phyloP scores from a whole-genome alignment of 2,888 invertebrate genomes.

The Hermaeophaga mercurialis region DNA sequence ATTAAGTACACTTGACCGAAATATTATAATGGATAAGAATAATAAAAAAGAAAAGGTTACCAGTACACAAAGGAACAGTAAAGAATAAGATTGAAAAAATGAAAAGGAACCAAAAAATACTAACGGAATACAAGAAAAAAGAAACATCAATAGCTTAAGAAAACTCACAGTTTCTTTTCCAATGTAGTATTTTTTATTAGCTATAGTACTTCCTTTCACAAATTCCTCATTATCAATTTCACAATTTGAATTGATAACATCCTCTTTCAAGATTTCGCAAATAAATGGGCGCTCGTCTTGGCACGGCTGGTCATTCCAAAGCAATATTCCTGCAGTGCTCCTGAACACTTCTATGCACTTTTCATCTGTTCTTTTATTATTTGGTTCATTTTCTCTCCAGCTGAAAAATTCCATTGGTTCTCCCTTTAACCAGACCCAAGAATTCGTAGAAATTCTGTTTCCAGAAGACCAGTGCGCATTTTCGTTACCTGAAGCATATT shows the following conservation, averaged over 20 bases:
- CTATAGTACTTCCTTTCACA: neutral
- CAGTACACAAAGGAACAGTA: too few relatives aligned
- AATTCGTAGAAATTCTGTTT: conserved; percentile 1
- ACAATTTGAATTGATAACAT: conserved; percentile 2
- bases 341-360: conserved; percentile 14
- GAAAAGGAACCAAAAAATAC: too few relatives aligned
- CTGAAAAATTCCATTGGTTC: conserved; percentile 10
- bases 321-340: neutral
- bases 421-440: conserved; percentile 21
- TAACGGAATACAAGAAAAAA: too few relatives aligned
- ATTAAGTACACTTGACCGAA: too few relatives aligned
- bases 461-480: conserved; percentile 26
- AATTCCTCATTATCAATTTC: too few relatives aligned
- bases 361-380: conserved; percentile 5
- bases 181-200: too few relatives aligned
- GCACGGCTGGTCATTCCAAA: conserved; percentile 15
- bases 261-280: conserved; percentile 13
- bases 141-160: too few relatives aligned
- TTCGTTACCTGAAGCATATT: conserved; percentile 6
- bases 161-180: too few relatives aligned
- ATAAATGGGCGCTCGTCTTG: neutral
- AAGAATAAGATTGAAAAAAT: too few relatives aligned
- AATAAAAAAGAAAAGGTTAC: too few relatives aligned
- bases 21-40: too few relatives aligned
- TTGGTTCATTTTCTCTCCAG: conserved; percentile 16